Percentiles rank a stretch among this genome's conserved stretches.
Conservation (phyloP, 2,113 vertebrate genomes). For the Melanocharis versteri region DNA sequence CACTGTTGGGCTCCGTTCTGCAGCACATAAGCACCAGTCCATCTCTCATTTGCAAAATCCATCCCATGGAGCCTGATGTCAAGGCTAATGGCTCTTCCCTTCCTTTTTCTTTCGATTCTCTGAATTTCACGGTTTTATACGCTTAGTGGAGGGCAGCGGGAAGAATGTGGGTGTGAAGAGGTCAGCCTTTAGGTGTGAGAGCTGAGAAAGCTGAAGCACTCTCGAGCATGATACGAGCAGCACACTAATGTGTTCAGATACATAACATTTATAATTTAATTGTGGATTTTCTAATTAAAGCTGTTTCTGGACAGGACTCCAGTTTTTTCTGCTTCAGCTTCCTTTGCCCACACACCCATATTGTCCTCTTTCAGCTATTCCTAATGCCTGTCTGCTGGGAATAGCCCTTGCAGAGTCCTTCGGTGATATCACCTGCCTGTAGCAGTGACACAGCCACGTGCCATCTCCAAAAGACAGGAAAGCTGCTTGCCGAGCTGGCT, state of each 20-base stretch:
- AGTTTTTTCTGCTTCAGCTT: neutral
- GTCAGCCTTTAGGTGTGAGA: neutral
- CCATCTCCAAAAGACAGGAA: neutral
- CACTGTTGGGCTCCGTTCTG: rapidly evolving
- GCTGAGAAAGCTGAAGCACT: neutral
- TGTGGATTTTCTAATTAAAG: neutral
- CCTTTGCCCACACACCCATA: neutral
- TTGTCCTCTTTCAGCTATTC: neutral
- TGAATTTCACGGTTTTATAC: neutral
- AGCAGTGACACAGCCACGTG: neutral
- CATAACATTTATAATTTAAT: neutral
- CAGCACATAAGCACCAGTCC: too few species aligned
- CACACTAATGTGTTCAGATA: neutral
- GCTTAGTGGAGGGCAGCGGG: neutral
- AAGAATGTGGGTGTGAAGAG: neutral
- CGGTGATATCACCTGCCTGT: neutral
- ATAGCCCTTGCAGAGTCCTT: neutral
- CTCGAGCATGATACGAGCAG: neutral
- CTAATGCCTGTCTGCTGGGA: neutral
- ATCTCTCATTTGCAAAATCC: neutral
- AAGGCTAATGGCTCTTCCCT: neutral
- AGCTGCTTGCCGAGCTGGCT: neutral
- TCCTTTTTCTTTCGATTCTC: neutral
- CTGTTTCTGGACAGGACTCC: neutral
- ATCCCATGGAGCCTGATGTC: neutral